These are phyloP conservation scores for Notiomystis cincta DNA, from an alignment of 2,113 vertebrate species.

Conservation along the genomic window DNA sequence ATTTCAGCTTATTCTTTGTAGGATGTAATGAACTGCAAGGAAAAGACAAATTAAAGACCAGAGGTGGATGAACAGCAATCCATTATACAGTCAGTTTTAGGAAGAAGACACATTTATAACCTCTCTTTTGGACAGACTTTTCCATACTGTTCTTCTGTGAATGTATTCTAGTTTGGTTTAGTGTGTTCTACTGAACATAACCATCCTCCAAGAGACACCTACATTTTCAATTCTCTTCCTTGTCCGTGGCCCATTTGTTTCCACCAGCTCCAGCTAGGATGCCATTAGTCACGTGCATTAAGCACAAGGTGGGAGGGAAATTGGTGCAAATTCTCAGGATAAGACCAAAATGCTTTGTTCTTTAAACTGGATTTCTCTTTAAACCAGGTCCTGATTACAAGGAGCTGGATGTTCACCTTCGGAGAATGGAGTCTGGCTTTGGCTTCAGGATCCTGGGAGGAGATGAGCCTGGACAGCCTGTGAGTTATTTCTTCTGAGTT, in stretches of 20 bases:
- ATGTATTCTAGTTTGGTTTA: not conserved
- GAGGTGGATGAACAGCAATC: not conserved
- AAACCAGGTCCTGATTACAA: conserved; percentile 86
- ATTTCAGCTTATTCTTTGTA: conserved; percentile 1
- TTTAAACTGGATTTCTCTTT: conserved; percentile 67
- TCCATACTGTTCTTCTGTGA: not conserved
- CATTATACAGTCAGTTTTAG: not conserved
- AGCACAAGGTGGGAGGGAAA: conserved; percentile 32
- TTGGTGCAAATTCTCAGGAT: not conserved
- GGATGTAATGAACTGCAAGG: not conserved
- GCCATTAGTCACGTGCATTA: conserved; percentile 44
- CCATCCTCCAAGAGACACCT: not conserved
- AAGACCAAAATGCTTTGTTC: conserved; percentile 21
- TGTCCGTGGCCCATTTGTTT: conserved; percentile 36
- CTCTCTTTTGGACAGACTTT: not conserved
- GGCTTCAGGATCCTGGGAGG: conserved; percentile 97
- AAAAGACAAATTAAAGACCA: not conserved
- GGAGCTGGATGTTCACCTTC: conserved; percentile 93
- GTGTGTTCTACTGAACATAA: not conserved
- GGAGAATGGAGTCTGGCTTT: conserved; percentile 95
- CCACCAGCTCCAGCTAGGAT: conserved; percentile 38
- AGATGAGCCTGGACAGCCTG: conserved; percentile 96
- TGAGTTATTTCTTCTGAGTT: conserved; percentile 76
- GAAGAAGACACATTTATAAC: not conserved
- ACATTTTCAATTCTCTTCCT: conserved; percentile 16